phyloP scores from a whole-genome alignment of 2,888 invertebrate genomes.

The Tridacna gigas region DNA sequence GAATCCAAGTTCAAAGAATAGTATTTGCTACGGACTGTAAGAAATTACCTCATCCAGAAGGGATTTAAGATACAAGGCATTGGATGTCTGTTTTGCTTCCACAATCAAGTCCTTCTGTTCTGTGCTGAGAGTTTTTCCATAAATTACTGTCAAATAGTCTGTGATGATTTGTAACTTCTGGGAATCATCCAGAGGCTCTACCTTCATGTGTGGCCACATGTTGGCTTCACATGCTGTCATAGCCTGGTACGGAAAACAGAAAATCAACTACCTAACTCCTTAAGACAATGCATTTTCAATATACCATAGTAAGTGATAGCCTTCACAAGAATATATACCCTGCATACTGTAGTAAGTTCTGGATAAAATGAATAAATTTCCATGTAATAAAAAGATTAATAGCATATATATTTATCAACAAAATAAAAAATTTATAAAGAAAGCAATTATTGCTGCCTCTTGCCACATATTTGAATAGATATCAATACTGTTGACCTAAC shows the following conservation, averaged over 20 bases:
- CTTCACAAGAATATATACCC: too few relatives aligned
- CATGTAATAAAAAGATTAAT: too few relatives aligned
- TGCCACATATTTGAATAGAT: too few relatives aligned
- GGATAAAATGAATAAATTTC: too few relatives aligned
- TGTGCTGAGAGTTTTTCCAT: slow-evolving; percentile 73
- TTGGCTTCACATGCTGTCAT: slow-evolving; percentile 55
- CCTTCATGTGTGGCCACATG: slow-evolving; percentile 71
- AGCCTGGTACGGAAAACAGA: background rate
- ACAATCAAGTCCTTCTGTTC: slow-evolving; percentile 76
- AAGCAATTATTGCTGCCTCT: too few relatives aligned
- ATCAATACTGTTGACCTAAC: too few relatives aligned
- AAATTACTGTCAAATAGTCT: slow-evolving; percentile 74
- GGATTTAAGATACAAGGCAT: slow-evolving; percentile 75
- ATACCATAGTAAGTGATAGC: too few relatives aligned
- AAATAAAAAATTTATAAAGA: too few relatives aligned
- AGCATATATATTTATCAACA: too few relatives aligned
- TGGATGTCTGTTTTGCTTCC: slow-evolving; percentile 73
- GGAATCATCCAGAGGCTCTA: slow-evolving; percentile 68
- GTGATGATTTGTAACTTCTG: slow-evolving; percentile 75
- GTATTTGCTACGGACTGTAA: background rate
- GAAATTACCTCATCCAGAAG: slow-evolving; percentile 76
- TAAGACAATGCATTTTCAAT: too few relatives aligned
- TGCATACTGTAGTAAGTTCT: too few relatives aligned
- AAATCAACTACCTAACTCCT: background rate
- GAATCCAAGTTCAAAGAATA: too few relatives aligned